phyloP scores from a whole-genome alignment of 2,888 invertebrate species.

The Pristionchus fissidentatus region DNA sequence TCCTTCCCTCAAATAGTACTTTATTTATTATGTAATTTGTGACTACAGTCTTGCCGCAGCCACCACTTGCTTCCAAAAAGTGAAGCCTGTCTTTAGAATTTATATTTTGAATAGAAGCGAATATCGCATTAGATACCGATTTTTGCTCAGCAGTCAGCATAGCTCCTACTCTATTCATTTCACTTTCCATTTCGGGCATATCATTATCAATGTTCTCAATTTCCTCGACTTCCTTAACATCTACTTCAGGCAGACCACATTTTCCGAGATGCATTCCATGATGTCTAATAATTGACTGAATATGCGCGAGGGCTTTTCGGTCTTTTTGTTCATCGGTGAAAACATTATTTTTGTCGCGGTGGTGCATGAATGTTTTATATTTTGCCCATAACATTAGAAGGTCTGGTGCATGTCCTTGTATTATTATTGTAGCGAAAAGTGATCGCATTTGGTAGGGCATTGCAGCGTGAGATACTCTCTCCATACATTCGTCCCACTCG shows the following conservation, averaged over 20 bases:
- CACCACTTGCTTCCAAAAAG: conserved; percentile 46
- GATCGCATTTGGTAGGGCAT: conserved; percentile 19
- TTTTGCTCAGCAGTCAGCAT: not conserved
- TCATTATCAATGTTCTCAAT: not conserved
- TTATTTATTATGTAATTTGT: conserved; percentile 45
- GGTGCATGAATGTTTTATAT: not conserved
- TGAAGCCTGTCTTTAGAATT: not conserved
- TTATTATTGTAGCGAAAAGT: conserved; percentile 23
- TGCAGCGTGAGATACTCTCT: not conserved
- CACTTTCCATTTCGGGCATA: not conserved
- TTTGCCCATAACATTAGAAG: not conserved
- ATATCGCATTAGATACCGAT: not conserved
- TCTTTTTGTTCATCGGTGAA: not conserved
- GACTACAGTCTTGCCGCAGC: conserved; percentile 45
- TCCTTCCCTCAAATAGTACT: not conserved
- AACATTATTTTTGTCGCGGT: not conserved
- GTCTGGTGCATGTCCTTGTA: not conserved
- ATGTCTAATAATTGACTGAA: conserved; percentile 14
- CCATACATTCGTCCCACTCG: conserved; percentile 27
- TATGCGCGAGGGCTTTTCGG: not conserved
- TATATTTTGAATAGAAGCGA: not conserved
- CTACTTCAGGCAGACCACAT: not conserved
- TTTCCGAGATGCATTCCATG: not conserved
- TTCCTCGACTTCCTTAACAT: not conserved
- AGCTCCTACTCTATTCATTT: not conserved